Conservation (phyloP, 2,888 invertebrate genomes). For the Keiferia lycopersicella region DNA sequence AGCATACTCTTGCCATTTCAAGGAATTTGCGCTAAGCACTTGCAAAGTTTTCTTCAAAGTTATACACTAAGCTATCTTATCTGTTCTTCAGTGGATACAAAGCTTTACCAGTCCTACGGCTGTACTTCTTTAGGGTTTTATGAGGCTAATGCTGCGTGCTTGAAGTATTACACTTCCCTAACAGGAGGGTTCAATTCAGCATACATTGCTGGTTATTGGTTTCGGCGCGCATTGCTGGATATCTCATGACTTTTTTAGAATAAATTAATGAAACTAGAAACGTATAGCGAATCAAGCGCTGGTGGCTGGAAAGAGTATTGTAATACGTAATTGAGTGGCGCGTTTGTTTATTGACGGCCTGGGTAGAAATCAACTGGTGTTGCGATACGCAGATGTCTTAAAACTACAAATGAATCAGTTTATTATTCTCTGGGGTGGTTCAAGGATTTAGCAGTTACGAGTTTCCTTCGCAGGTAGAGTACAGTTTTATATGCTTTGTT, state of each 20-base stretch:
- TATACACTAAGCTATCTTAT: not conserved
- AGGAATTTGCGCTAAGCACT: no score
- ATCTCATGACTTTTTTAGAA: no score
- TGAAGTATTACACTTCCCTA: no score
- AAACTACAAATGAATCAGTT: slow-evolving; percentile 20
- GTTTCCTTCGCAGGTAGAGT: not conserved
- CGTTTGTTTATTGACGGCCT: slow-evolving; percentile 26
- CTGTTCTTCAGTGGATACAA: not conserved
- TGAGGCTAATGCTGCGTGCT: slow-evolving; percentile 48
- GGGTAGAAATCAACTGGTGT: slow-evolving; percentile 22
- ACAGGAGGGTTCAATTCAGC: no score
- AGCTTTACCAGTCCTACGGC: slow-evolving; percentile 51
- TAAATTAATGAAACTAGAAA: no score
- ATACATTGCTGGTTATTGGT: no score
- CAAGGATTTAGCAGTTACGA: not conserved
- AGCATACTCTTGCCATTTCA: no score
- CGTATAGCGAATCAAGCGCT: no score
- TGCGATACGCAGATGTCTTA: slow-evolving; percentile 20
- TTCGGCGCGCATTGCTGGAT: no score
- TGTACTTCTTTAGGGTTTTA: slow-evolving; percentile 54
- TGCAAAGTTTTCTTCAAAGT: no score
- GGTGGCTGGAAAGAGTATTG: no score
- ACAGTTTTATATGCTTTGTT: no score
- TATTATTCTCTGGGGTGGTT: slow-evolving; percentile 8
- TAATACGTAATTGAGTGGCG: slow-evolving; percentile 32